Evolutionary conservation across 2,888 invertebrate genomes (phyloP).

Genomic region (Rhaphigaster nebulosa): DNA sequence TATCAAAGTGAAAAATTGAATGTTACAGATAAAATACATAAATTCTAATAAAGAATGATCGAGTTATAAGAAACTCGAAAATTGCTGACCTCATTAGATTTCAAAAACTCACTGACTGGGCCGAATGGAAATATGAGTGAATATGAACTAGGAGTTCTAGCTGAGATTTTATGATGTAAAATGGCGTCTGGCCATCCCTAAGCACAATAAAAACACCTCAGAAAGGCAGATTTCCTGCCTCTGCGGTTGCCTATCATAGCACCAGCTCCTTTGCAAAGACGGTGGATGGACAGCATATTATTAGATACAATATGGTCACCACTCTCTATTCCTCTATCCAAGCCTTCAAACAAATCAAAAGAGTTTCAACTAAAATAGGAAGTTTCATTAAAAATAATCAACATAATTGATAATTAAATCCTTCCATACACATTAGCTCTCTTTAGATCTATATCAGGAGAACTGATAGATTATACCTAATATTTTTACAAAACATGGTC

Average conservation of each 20-base stretch:
- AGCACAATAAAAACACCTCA: not conserved
- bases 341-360: not conserved
- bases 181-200: not conserved
- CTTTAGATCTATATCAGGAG: not conserved
- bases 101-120: not conserved
- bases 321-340: slow-evolving; percentile 11
- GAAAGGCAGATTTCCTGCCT: not conserved
- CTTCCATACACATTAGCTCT: not conserved
- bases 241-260: not conserved
- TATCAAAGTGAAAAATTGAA: not conserved
- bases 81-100: not conserved
- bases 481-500: not conserved
- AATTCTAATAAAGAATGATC: not conserved
- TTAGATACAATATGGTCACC: not conserved
- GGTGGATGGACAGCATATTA: slow-evolving; percentile 11
- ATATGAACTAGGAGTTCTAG: not conserved
- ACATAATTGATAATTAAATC: not conserved
- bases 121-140: not conserved
- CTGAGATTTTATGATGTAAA: not conserved
- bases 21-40: not conserved
- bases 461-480: not conserved
- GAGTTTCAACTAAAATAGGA: not conserved
- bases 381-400: not conserved
- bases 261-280: not conserved
- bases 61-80: not conserved